These are phyloP conservation scores for Dreissena polymorpha DNA, from an alignment of 1,140 invertebrate genomes.

Conservation along the genomic window DNA sequence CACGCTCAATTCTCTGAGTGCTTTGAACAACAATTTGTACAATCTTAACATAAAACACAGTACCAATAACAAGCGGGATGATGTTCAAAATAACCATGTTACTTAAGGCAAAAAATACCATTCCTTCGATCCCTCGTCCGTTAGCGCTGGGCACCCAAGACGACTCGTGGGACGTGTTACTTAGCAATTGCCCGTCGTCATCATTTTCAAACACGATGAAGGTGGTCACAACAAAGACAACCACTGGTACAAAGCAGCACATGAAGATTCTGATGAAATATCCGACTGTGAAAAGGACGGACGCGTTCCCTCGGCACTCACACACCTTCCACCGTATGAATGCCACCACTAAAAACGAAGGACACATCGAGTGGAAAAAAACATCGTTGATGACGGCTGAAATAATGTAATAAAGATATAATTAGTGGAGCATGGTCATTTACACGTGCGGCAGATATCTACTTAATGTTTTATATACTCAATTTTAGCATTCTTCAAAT, in stretches of 20 bases:
- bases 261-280: neutral
- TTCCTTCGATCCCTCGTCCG: too few species aligned
- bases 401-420: neutral
- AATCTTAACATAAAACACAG: conserved; percentile 9
- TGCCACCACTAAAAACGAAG: conserved; percentile 24
- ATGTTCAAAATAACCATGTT: neutral
- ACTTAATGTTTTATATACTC: too few species aligned
- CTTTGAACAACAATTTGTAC: conserved; percentile 3
- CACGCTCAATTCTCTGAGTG: conserved; percentile 9
- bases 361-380: conserved; percentile 10
- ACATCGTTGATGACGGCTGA: conserved; percentile 17
- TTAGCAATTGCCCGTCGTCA: too few species aligned
- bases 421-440: neutral
- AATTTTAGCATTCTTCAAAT: too few species aligned
- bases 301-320: conserved; percentile 26
- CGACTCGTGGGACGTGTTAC: too few species aligned
- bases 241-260: neutral
- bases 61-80: conserved; percentile 3
- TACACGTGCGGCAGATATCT: too few species aligned
- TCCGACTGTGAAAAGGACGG: conserved; percentile 2
- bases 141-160: too few species aligned
- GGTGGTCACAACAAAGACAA: neutral
- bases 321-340: conserved; percentile 21
- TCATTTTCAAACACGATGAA: neutral
- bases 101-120: neutral